Evolutionary conservation across 1,140 invertebrate genomes (phyloP).

Genomic region (Brachionus koreanus): DNA sequence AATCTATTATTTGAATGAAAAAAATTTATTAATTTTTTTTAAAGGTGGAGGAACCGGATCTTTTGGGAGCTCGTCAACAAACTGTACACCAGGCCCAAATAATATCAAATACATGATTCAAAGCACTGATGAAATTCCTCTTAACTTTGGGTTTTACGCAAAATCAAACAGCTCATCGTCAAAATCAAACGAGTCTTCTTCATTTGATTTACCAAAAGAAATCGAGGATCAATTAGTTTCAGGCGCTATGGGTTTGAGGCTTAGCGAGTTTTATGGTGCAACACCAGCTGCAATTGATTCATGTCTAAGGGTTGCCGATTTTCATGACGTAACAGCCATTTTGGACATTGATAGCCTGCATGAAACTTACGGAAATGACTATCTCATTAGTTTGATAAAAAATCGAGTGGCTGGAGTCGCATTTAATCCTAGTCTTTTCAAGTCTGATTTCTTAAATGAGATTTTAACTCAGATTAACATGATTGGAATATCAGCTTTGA

Average conservation of each 20-base stretch:
- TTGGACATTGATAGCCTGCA: conserved; percentile 59
- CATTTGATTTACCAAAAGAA: conserved; percentile 47
- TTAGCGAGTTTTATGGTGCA: conserved; percentile 58
- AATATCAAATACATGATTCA: conserved; percentile 58
- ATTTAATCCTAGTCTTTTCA: conserved; percentile 48
- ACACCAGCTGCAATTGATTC: conserved; percentile 57
- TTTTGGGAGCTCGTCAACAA: conserved; percentile 55
- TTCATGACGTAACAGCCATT: conserved; percentile 53
- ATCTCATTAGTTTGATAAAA: conserved; percentile 7
- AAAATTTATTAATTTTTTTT: not conserved
- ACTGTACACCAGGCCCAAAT: conserved; percentile 56
- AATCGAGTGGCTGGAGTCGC: conserved; percentile 56
- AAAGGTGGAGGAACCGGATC: conserved; percentile 57
- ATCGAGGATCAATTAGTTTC: conserved; percentile 55
- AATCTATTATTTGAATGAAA: not conserved
- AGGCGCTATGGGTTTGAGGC: conserved; percentile 56
- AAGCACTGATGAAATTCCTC: conserved; percentile 55
- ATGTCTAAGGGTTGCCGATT: conserved; percentile 54
- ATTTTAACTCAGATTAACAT: conserved; percentile 30
- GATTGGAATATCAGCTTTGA: conserved; percentile 31
- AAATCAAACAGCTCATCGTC: conserved; percentile 54
- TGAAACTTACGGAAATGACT: conserved; percentile 49
- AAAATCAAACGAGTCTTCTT: conserved; percentile 46
- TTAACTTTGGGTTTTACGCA: conserved; percentile 58
- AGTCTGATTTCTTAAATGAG: conserved; percentile 26